Evolutionary conservation across 2,113 vertebrate species (phyloP), one percentile per base, ranked within the genome.

Genomic region (Callipepla californica): DNA sequence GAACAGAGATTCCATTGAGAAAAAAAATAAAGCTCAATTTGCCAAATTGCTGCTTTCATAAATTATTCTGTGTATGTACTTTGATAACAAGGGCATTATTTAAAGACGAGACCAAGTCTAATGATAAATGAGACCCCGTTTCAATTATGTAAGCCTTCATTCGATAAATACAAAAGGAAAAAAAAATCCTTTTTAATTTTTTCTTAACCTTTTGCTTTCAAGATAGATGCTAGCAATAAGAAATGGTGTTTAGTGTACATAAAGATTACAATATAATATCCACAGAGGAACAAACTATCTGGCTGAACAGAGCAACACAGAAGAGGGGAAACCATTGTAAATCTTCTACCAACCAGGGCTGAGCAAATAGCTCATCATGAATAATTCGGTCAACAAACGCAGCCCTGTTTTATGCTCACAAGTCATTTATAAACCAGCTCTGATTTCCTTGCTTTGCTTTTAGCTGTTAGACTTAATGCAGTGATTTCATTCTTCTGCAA

Each of bases 41-140:
- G 70, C 77, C 85, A 92, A 94, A 90, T 84, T 94, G 69, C 66
- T 85, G 42, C 74, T 94, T 90, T 90, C 85, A 83, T 92, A 94
- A 96, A 92, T 96, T 92, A 95, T 86, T 67, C 93, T 87, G 92
- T 72, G 94, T 97, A 90, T 69, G 79, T 74, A 91, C 82, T 95
- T 90, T 47, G 61, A 87, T 95, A 80, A 92, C 85, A 94, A 94
- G 85, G 62, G 48, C 81, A 70, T 94, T 96, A 94, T 94, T 95
- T 97, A 97, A 97, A 97, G 90, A 93, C 42, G 58, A 68, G 76
- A 84, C 89, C 66, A 88, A 88, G 66, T 45, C 93, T 93, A 82
- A 92, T 97, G 95, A 97, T 85, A 97, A 97, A 97, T 92, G 93
- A 94, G 80, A 55, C 59, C 79, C 61, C 4, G n/a, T 47, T 97